Evolutionary conservation across 2,888 invertebrate genomes (phyloP).

Genomic region (Drosophila mercatorum): DNA sequence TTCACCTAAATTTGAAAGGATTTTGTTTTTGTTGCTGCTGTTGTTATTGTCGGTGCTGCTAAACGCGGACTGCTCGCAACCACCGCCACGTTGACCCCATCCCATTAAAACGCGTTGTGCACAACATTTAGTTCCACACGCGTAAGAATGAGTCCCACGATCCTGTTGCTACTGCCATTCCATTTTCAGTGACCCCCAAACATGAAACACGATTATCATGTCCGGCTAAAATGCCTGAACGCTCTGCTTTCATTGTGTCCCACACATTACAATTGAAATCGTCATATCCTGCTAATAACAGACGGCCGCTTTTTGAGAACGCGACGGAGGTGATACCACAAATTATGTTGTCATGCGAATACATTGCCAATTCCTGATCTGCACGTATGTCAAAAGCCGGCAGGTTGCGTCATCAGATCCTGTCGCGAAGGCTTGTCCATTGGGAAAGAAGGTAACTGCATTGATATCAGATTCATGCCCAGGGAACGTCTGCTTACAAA

Average conservation of each 20-base stretch:
- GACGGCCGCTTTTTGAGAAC: constrained; percentile 98
- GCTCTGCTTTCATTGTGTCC: constrained; percentile 99
- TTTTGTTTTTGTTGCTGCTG: constrained; percentile 47
- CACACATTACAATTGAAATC: constrained; percentile 99
- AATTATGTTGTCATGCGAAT: constrained; percentile 99
- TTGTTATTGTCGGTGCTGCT: constrained; percentile 58
- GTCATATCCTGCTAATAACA: constrained; percentile 99
- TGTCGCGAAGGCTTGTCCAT: constrained; percentile 99
- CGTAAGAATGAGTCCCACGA: constrained; percentile 99
- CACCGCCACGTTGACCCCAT: constrained; percentile 70
- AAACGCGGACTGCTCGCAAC: constrained; percentile 48
- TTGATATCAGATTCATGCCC: constrained; percentile 99
- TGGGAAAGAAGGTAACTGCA: constrained; percentile 99
- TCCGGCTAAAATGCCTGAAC: constrained; percentile 96
- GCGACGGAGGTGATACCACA: constrained; percentile 99
- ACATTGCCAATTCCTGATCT: constrained; percentile 99
- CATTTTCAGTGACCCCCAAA: constrained; percentile 99
- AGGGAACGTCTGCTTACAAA: constrained; percentile 99
- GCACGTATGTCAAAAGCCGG: constrained; percentile 99
- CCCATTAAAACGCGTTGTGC: constrained; percentile 66
- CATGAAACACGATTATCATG: constrained; percentile 99
- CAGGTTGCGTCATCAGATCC: constrained; percentile 99
- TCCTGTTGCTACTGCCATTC: constrained; percentile 99
- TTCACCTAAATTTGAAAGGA: constrained; percentile 25
- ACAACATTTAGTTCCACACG: constrained; percentile 96